Conservation (phyloP, 2,113 vertebrate species). For the Gymnorhina tibicen region DNA sequence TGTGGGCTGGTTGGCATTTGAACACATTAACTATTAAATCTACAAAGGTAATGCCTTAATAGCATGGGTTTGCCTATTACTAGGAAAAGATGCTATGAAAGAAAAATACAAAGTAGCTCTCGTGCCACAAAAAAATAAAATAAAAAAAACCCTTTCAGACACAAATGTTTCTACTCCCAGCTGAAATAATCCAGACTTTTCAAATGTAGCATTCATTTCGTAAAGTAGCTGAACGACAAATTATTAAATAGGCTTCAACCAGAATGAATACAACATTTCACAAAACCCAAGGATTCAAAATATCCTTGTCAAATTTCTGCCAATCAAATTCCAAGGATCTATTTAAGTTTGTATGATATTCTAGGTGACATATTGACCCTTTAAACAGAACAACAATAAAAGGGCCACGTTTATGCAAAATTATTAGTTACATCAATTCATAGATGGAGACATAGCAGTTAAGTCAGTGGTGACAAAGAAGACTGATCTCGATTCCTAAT, state of each 20-base stretch:
- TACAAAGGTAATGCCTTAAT: not conserved
- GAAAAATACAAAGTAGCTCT: not conserved
- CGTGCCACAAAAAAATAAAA: not conserved
- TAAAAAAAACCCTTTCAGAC: not conserved
- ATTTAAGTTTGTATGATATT: not conserved
- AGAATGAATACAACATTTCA: not conserved
- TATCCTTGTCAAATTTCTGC: not conserved
- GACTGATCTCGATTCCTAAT: not conserved
- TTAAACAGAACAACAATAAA: not conserved
- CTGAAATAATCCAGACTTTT: not conserved
- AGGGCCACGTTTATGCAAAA: not conserved
- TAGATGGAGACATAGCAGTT: not conserved
- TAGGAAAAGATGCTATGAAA: not conserved
- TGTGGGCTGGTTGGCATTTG: not conserved
- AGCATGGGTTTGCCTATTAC: not conserved
- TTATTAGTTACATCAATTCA: not conserved
- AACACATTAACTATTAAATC: not conserved
- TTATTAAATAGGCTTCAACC: not conserved
- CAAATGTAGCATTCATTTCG: not conserved
- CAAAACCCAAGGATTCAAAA: not conserved
- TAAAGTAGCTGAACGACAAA: not conserved
- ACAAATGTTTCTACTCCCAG: not conserved
- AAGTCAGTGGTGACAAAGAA: not conserved
- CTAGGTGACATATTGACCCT: not conserved
- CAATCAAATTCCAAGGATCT: not conserved